A percentile compares a stretch with the other conserved stretches of the same genome.
These are phyloP conservation scores for Epizoanthus fatuus DNA, from an alignment of 92 coral and sea anemone species.

Conservation along the genomic window DNA sequence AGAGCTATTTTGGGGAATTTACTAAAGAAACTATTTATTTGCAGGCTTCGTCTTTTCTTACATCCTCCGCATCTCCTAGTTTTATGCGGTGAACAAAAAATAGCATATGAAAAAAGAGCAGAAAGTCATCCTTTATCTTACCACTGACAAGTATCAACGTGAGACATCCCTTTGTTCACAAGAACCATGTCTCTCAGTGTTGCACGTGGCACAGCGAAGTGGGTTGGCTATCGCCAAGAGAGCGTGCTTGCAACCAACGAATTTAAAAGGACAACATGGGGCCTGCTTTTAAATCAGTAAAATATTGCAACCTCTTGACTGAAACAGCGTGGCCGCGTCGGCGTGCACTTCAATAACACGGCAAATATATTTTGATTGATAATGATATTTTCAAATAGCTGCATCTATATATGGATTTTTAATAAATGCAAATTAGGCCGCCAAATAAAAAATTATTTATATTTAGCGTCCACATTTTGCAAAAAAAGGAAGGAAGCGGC, in stretches of 20 bases:
- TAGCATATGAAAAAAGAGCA: background rate
- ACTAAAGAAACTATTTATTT: too few species aligned
- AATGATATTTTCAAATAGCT: too few species aligned
- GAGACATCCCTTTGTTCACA: constrained; percentile 8
- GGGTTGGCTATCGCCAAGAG: constrained; percentile 40
- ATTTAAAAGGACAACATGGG: constrained; percentile 29
- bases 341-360: too few species aligned
- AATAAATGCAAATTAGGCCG: too few species aligned
- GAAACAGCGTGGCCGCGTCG: too few species aligned
- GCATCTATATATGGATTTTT: too few species aligned
- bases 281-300: constrained; percentile 34
- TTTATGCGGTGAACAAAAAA: background rate
- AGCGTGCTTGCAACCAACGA: constrained; percentile 41
- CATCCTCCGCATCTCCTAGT: background rate
- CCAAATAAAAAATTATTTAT: too few species aligned
- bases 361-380: too few species aligned
- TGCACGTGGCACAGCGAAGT: constrained; percentile 32
- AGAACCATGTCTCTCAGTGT: constrained; percentile 40
- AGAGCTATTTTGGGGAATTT: too few species aligned
- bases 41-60: too few species aligned
- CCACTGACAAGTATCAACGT: constrained; percentile 41
- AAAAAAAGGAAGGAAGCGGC: too few species aligned
- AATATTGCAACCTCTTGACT: constrained; percentile 35
- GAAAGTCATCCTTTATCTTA: background rate
- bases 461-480: too few species aligned